phyloP scores from a whole-genome alignment of 1,140 invertebrate genomes.

The Drosophila lini region DNA sequence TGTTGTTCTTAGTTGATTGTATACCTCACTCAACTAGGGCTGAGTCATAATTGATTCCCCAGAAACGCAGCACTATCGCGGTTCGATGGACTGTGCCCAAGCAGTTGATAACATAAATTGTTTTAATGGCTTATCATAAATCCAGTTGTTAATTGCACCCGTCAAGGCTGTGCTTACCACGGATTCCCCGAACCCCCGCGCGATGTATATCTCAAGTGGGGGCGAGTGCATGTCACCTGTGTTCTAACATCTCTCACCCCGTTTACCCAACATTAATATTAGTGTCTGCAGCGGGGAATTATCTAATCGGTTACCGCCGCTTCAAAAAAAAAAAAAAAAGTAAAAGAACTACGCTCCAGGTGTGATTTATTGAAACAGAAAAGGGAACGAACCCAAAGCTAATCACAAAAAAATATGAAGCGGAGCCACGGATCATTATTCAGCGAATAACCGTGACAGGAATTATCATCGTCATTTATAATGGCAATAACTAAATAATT shows the following conservation, averaged over 20 bases:
- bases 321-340: background rate
- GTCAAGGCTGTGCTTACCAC: constrained; percentile 31
- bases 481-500: constrained; percentile 43
- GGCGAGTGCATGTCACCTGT: constrained; percentile 36
- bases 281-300: constrained; percentile 14
- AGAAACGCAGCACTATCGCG: background rate
- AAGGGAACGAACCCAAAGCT: no score
- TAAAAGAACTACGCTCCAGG: background rate
- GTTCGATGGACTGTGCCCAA: background rate
- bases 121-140: constrained; percentile 40
- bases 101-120: constrained; percentile 9
- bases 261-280: background rate
- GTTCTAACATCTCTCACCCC: constrained; percentile 12
- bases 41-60: constrained; percentile 13
- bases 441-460: constrained; percentile 53
- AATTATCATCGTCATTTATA: constrained; percentile 62
- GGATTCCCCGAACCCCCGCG: background rate
- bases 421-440: constrained; percentile 49
- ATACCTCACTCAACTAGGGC: background rate
- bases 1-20: background rate
- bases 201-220: constrained; percentile 19
- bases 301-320: constrained; percentile 26
- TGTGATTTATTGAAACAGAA: constrained; percentile 43
- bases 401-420: constrained; percentile 19
- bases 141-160: constrained; percentile 42